Conservation (phyloP, 2,113 vertebrate genomes). For the Saguinus midas region DNA sequence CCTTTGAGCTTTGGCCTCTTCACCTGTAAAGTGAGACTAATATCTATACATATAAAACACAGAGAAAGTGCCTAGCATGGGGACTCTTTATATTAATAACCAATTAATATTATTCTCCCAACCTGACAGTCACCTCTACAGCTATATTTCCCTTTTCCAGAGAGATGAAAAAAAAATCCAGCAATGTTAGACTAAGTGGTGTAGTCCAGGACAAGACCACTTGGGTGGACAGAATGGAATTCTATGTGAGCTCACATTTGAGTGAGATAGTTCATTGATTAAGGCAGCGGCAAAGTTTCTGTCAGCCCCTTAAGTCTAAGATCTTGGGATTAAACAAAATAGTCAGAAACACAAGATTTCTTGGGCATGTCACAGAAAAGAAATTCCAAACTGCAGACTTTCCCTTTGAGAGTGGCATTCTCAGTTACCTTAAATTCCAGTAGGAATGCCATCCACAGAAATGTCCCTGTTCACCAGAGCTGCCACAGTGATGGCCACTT, state of each 20-base stretch:
- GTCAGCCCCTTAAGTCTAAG: not conserved
- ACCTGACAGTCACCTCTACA: not conserved
- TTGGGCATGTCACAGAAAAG: not conserved
- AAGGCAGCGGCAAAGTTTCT: not conserved
- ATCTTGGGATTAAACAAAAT: not conserved
- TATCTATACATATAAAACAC: not conserved
- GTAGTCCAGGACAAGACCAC: not conserved
- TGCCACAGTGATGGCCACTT: constrained; percentile 55
- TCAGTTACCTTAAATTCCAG: constrained; percentile 16
- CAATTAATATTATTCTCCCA: not conserved
- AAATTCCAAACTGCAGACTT: not conserved
- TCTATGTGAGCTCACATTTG: not conserved
- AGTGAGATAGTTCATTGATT: not conserved
- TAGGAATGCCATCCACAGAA: not conserved
- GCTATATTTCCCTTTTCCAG: not conserved
- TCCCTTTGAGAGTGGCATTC: not conserved
- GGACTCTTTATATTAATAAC: not conserved
- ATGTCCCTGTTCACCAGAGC: not conserved
- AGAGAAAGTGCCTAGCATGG: not conserved
- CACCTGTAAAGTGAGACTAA: not conserved
- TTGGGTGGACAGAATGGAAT: not conserved
- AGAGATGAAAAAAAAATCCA: not conserved
- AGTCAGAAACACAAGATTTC: not conserved
- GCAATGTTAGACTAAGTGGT: not conserved
- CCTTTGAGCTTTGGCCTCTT: not conserved